A percentile compares a stretch with the other conserved stretches of the same genome.
phyloP scores from a whole-genome alignment of 2,113 vertebrate genomes.

The Mastomys natalensis region DNA sequence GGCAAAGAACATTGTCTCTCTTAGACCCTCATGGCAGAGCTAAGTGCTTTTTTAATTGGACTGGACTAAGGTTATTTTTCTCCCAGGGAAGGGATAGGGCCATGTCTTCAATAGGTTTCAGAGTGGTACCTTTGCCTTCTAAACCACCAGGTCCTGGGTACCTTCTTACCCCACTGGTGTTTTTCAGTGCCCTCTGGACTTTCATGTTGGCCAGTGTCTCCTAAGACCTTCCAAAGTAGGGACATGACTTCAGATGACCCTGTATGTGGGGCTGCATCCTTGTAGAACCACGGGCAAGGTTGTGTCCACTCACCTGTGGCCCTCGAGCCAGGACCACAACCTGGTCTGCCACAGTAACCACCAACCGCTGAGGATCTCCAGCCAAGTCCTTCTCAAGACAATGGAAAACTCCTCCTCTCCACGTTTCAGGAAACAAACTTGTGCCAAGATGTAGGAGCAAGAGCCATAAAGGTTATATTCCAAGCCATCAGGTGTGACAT shows the following conservation, averaged over 20 bases:
- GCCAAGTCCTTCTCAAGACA: conserved; percentile 82
- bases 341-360: conserved; percentile 62
- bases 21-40: not conserved
- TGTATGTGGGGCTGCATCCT: too few species aligned
- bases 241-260: not conserved
- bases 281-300: not conserved
- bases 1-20: not conserved
- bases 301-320: conserved; percentile 18
- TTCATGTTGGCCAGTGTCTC: too few species aligned
- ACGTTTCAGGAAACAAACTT: not conserved
- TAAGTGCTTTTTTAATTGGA: rapidly evolving
- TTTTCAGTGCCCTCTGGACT: not conserved
- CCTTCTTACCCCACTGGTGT: too few species aligned
- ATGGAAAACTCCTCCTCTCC: conserved; percentile 84
- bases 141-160: too few species aligned
- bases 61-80: not conserved
- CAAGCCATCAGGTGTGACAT: conserved; percentile 84
- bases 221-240: not conserved
- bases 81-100: not conserved
- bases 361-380: not conserved
- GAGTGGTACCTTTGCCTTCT: too few species aligned
- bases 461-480: conserved; percentile 86
- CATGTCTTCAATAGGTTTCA: not conserved
- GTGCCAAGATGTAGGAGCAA: conserved; percentile 84
- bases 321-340: conserved; percentile 55